Base-by-base conservation (phyloP, 2,113 vertebrate genomes). In the Ptyas mucosa region DNA sequence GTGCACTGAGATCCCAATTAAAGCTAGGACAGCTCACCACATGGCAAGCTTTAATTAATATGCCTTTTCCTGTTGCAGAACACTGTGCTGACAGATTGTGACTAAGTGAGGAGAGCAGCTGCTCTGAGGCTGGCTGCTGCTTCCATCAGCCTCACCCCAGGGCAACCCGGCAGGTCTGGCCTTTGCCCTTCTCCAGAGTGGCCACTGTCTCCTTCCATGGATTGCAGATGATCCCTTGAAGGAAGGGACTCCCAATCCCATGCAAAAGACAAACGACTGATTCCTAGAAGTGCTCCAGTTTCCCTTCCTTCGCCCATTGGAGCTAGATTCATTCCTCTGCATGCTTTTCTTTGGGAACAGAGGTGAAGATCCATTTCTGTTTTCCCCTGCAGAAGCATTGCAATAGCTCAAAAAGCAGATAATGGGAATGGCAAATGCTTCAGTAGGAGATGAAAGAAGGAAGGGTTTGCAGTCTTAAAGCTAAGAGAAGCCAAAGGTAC, bases 1-100 rank as follows among this genome's bases (percentile, higher is more conserved):
- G 92, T 89, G 89, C 43, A 87, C 92, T 0, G 0, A 95, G 89
- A 95, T 96, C 95, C 96, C 94, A 93, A 94, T 96, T 96, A 96
- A 91, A 93, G 91, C 93, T 85, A 9, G 58, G 94, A 90, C 52
- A 87, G 95, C 69, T 96, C 54, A n/a, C 75, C 91, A 93, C 93
- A 90, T 93, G 90, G 94, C 92, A 94, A 0, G 2, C 89, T 95
- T 93, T 91, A 96, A 95, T 96, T 95, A 95, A 96, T 92, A 93
- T 94, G 94, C 91, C 95, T 96, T 94, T 96, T 96, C 85, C 95
- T 92, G 64, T 39, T 52, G 88, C 61, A 94, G 61, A 95, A 55
- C 1, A 93, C 90, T 95, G 92, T 34, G 86, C 91, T 94, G 95
- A 94, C 95, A 95, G 95, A 95, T 2, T 92, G 94, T 88, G 91